These are phyloP conservation scores for Oryctolagus cuniculus DNA, from an alignment of 2,113 vertebrate species.

Conservation along the genomic window mOryCun1.1 NC_091441.1:88045001-88045500, in stretches of 20 bases:
- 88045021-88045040: neutral
- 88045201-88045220: conserved; percentile 26
- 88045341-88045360: conserved; percentile 62
- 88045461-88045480: conserved; percentile 67
- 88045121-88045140: conserved; percentile 16
- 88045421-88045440: neutral
- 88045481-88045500: conserved; percentile 79
- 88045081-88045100: neutral
- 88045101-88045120: neutral
- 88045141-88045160: conserved; percentile 22
- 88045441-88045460: neutral
- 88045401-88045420: conserved; percentile 27
- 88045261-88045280: neutral
- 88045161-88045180: neutral
- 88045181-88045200: conserved; percentile 21
- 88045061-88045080: neutral
- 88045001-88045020: neutral
- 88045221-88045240: neutral
- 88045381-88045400: conserved; percentile 79
- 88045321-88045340: conserved; percentile 79
- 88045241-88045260: conserved; percentile 28
- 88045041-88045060: neutral
- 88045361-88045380: conserved; percentile 73
- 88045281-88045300: neutral
- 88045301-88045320: neutral